Conservation (phyloP, 2,888 invertebrate genomes). For the Minunthozetes semirufus region DNA sequence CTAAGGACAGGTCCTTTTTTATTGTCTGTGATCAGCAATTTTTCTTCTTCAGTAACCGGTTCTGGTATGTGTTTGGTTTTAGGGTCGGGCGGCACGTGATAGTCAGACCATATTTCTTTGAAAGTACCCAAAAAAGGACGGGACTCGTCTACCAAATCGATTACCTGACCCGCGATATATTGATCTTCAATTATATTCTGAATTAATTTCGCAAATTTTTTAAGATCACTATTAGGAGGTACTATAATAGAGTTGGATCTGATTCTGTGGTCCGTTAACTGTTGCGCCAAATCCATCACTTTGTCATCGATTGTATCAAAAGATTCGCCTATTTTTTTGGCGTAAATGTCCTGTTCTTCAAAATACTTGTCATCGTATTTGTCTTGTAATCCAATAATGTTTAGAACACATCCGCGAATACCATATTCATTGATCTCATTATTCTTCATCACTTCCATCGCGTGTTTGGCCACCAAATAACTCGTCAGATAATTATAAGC, state of each 20-base stretch:
- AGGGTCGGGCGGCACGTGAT: conserved; percentile 6
- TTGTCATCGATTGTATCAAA: conserved; percentile 29
- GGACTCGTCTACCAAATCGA: conserved; percentile 33
- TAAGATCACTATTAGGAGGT: conserved; percentile 11
- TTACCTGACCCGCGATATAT: conserved; percentile 34
- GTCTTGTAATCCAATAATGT: conserved; percentile 23
- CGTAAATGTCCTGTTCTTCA: conserved; percentile 32
- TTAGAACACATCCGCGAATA: conserved; percentile 32
- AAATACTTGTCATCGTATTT: conserved; percentile 33
- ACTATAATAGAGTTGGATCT: conserved; percentile 35
- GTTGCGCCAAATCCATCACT: conserved; percentile 28
- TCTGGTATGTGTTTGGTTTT: neutral
- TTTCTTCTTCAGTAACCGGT: neutral
- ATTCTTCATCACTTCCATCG: conserved; percentile 27
- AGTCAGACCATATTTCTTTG: neutral
- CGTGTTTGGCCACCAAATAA: conserved; percentile 31
- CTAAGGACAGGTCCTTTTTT: neutral
- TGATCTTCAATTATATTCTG: conserved; percentile 35
- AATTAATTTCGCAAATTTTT: conserved; percentile 12
- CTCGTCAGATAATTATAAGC: conserved; percentile 34
- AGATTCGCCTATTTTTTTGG: conserved; percentile 17
- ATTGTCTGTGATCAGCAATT: neutral
- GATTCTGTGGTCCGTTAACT: conserved; percentile 27
- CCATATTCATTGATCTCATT: conserved; percentile 35
- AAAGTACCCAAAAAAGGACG: neutral